Evolutionary conservation across 2,888 invertebrate genomes (phyloP), one percentile per base, ranked within the genome.

Genomic region (Melikaiella ostensackeni): DNA sequence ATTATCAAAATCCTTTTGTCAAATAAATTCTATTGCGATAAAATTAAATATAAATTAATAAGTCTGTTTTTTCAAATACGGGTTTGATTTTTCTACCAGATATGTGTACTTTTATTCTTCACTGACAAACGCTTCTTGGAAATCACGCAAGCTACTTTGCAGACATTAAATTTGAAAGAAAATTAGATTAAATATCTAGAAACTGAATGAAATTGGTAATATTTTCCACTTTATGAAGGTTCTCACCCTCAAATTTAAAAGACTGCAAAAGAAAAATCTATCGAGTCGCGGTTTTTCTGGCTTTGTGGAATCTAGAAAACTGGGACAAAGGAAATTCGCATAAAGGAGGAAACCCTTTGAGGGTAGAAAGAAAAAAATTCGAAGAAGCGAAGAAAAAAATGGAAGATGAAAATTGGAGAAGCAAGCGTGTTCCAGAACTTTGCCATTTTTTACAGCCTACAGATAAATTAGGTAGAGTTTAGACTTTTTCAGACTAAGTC

Each of bases 351-450:
- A 70, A 55, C 46, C 50, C 70, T 70, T 70, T 70, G 50, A 70
- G 30, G 50, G n/a, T 55, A 1, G 27, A 27, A 66, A 46, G 42
- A 9, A 19, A 27, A 38, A 46, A 24, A 46, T 46, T 16, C 1
- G 21, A 66, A 66, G 35, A 63, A 63, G 21, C 38, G 63, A n/a
- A 33, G 33, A 46, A 66, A 46, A 46, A 66, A 27, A 27, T 42
- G 24, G 24, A 42, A 66, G 19, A 50, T 21, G 4, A 11, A 55
- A 21, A 27, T 59, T 59, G 24, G 50, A 70, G 50, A 33, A 30
- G 50, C 50, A 55, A 70, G 50, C 50, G 70, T 70, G 70, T 70
- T 70, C 70, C 70, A 55, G 70, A 50, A 33, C 50, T 30, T 70
- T 46, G 19, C 27, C 42, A 16, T 50, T 66, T 66, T 19, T 42